Base-by-base conservation (phyloP, 2,797 vertebrate species). In the Paratrypauchen microcephalus region DNA sequence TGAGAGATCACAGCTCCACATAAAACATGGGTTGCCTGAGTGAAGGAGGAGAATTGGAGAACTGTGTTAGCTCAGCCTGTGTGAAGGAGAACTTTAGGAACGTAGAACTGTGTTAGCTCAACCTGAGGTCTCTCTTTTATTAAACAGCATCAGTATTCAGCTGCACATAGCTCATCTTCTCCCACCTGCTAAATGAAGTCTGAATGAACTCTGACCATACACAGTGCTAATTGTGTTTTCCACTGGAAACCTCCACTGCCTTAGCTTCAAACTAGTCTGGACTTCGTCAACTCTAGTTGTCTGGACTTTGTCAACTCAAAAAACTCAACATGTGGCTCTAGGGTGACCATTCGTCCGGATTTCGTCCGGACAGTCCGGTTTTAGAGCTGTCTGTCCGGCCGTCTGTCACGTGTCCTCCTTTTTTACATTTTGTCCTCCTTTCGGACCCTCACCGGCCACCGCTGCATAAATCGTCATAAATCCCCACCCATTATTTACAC, bases 1-100 rank as follows among this genome's bases (percentile, higher is more conserved):
- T 78, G 77, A 86, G 71, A 65, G 3, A 5, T 23, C 50, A 65
- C 54, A 69, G 71, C 65, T 64, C 21, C 62, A 50, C 48, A 50
- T 19, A 24, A 73, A 82, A 77, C 66, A 78, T 64, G 54, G 58
- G 50, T 23, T 60, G 8, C 7, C 32, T 36, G 7, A 32, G 30
- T 32, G 30, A 32, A 32, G 30, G 30, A 32, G 6, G 30, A 32
- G 30, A 0, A 32, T 7, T 0, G 6, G 1, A 1, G 30, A 32
- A 32, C 30, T 32, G 0, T 32, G 30, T 32, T 32, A 32, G 6
- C 5, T 32, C 30, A 32, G 6, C 5, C 30, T 7, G 6, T 6
- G 30, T 32, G 30, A 32, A 32, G 30, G 30, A 32, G 30, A 6
- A 32, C n/a, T n/a, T n/a, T n/a, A n/a, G n/a, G 30, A 32, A 32